These are phyloP conservation scores for Pocillopora verrucosa DNA, from an alignment of 64 coral and sea anemone genomes.

Conservation along the genomic window DNA sequence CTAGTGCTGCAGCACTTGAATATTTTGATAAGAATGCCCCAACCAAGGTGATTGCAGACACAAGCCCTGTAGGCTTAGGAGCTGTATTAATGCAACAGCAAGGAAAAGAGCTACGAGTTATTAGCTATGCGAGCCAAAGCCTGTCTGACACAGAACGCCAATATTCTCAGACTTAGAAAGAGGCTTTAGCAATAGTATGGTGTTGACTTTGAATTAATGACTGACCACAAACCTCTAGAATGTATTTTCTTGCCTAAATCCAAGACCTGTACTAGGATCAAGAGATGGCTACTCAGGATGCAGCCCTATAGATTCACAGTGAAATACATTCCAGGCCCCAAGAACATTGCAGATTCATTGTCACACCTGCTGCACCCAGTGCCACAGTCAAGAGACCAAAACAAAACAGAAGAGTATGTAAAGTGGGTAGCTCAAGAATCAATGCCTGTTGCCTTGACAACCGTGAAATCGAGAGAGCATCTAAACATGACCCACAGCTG, in stretches of 20 bases:
- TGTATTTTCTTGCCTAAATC: slow-evolving; percentile 41
- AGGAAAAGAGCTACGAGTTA: slow-evolving; percentile 28
- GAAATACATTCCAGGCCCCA: slow-evolving; percentile 26
- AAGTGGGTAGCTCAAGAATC: slow-evolving; percentile 4
- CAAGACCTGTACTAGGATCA: slow-evolving; percentile 47
- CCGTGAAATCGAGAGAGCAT: slow-evolving; percentile 34
- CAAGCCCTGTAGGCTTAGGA: slow-evolving; percentile 8
- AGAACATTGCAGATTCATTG: slow-evolving; percentile 31
- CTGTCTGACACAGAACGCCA: slow-evolving; percentile 21
- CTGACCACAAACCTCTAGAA: slow-evolving; percentile 65
- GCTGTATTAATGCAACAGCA: slow-evolving; percentile 17
- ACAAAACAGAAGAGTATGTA: slow-evolving; percentile 5
- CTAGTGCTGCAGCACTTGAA: slow-evolving; percentile 1
- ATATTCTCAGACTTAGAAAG: slow-evolving; percentile 34
- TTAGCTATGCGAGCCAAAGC: slow-evolving; percentile 49
- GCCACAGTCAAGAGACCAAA: not conserved
- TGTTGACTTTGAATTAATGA: slow-evolving; percentile 25
- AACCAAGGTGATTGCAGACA: slow-evolving; percentile 52
- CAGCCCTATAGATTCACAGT: slow-evolving; percentile 33
- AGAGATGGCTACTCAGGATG: slow-evolving; percentile 44
- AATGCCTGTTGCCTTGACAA: slow-evolving; percentile 12
- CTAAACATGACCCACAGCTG: slow-evolving; percentile 16
- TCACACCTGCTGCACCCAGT: not conserved
- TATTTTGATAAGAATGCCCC: slow-evolving; percentile 55
- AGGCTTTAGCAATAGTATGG: slow-evolving; percentile 22